Conservation (phyloP, 2,888 invertebrate genomes). For the Sussaba pulchella region DNA sequence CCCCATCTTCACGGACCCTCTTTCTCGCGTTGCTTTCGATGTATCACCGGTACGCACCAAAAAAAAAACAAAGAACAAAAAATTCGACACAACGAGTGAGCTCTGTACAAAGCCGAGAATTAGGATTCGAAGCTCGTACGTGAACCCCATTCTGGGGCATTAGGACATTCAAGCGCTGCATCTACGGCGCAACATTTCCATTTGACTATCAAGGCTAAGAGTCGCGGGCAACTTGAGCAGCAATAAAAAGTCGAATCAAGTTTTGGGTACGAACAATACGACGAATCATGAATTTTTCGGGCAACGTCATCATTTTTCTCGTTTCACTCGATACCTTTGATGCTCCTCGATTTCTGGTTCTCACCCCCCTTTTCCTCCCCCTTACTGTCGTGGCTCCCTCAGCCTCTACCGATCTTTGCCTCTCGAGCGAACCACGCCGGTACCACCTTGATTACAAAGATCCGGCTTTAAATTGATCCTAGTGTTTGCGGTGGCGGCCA, state of each 20-base stretch:
- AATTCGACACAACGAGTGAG: neutral
- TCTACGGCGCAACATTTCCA: slow-evolving; percentile 5
- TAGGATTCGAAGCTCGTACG: neutral
- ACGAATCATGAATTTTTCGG: slow-evolving; percentile 32
- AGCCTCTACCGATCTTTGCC: slow-evolving; percentile 22
- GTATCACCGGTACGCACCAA: neutral
- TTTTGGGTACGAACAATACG: neutral
- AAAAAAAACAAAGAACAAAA: neutral
- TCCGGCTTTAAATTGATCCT: slow-evolving; percentile 82
- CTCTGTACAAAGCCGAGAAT: slow-evolving; percentile 21
- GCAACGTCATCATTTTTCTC: slow-evolving; percentile 55
- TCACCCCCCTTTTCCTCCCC: neutral
- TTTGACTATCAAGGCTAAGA: no score
- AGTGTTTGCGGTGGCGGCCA: slow-evolving; percentile 76
- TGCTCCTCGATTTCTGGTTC: slow-evolving; percentile 7
- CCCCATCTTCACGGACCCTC: no score
- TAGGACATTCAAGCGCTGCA: neutral
- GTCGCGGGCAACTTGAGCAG: no score
- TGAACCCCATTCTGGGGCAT: neutral
- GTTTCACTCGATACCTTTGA: slow-evolving; percentile 56
- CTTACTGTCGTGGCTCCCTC: slow-evolving; percentile 9
- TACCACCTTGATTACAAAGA: slow-evolving; percentile 82
- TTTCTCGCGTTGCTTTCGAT: neutral
- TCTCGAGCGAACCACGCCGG: slow-evolving; percentile 69
- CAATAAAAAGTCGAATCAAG: neutral